These are phyloP conservation scores for Rhinichthys klamathensis DNA, from an alignment of 2,113 vertebrate genomes.

Conservation along the genomic window DNA sequence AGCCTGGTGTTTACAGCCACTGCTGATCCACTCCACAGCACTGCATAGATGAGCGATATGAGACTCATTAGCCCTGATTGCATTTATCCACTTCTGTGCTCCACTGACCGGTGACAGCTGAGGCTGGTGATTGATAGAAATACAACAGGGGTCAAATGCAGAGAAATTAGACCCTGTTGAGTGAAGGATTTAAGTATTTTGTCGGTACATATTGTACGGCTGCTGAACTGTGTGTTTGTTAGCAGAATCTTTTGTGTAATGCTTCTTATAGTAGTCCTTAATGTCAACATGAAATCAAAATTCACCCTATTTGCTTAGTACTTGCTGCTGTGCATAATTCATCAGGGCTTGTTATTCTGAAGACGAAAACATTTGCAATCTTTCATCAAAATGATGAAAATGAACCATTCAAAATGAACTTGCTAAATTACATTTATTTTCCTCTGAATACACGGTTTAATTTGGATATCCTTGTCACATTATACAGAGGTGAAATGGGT, in stretches of 20 bases:
- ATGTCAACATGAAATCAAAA: background rate
- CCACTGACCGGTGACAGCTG: constrained; percentile 31
- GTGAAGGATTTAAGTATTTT: constrained; percentile 45
- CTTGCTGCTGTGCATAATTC: background rate
- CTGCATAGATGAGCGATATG: constrained; percentile 55
- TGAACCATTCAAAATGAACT: background rate
- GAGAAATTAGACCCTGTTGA: constrained; percentile 47
- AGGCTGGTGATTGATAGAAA: constrained; percentile 52
- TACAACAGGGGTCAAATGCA: constrained; percentile 50
- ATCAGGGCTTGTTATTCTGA: background rate
- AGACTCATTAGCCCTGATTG: constrained; percentile 58
- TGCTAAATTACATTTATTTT: background rate
- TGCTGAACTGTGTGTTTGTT: constrained; percentile 3
- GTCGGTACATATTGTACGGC: constrained; percentile 1
- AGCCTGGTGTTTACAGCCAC: constrained; percentile 49
- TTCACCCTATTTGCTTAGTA: background rate
- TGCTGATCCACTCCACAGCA: constrained; percentile 47
- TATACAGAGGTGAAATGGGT: no score
- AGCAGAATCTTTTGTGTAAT: background rate
- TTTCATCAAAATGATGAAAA: background rate
- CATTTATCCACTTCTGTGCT: constrained; percentile 52
- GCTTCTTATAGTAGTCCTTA: background rate
- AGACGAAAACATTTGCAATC: background rate
- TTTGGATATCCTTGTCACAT: no score
- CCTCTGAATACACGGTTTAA: background rate